Base-by-base conservation (phyloP, 2,888 invertebrate genomes). In the Podotricha telesiphe region DNA sequence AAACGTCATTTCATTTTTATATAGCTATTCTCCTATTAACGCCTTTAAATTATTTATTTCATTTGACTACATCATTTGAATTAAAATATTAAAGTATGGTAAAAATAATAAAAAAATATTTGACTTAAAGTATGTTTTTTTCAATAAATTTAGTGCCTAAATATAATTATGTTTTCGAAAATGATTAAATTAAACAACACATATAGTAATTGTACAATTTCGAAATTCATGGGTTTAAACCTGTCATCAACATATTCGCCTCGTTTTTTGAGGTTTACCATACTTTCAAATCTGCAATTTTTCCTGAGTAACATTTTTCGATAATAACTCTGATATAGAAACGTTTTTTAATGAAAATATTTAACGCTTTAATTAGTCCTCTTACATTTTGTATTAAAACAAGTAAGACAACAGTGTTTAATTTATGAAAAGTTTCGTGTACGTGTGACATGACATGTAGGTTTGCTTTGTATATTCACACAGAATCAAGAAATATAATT, bases 351-450 rank as follows among this genome's bases (percentile, higher is more conserved):
- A 28, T 5, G 2, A 28, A 28, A 28, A 5, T n/a, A n/a, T n/a
- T n/a, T n/a, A n/a, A n/a, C n/a, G n/a, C n/a, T n/a, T n/a, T n/a
- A n/a, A n/a, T n/a, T n/a, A n/a, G n/a, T n/a, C n/a, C n/a, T n/a
- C n/a, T n/a, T n/a, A n/a, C n/a, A n/a, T 53, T 34, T 53, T 17
- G 0, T 0, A 17, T 17, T 4, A 55, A 37, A 37, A 37, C 17
- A 34, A 55, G 34, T 34, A 11, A 17, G 3, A 55, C 34, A 11
- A 19, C 34, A 55, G 17, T 37, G 34, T 6, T 37, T 55, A 34
- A 34, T 55, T 34, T 34, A 37, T 34, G 13, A 55, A 59, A 59
- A n/a, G 59, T 59, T 59, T 45, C 59, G 59, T 45, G 59, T 28
- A n/a, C 11, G 4, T 22, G 22, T 28, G 59, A 45, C 45, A 13